Base-by-base conservation (phyloP, 2,888 invertebrate genomes). In the Noctua janthina region DNA sequence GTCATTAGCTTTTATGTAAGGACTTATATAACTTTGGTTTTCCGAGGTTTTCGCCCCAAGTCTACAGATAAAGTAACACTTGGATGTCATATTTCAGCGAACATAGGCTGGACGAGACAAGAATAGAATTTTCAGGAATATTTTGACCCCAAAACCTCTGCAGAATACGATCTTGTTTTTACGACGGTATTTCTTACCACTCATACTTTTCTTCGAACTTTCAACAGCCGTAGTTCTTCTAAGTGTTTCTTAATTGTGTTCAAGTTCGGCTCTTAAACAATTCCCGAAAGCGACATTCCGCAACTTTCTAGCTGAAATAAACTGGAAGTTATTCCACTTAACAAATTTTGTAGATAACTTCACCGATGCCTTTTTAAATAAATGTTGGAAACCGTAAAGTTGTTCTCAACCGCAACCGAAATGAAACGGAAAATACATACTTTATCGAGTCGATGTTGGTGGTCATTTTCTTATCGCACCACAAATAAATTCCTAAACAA, bases 261-360 rank as follows among this genome's bases (percentile, higher is more conserved):
- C 88, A 91, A 91, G 90, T 91, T 91, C 76, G 90, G 83, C 86
- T 89, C 86, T 90, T 86, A 90, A 89, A 89, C 89, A 91, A 91
- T 91, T 89, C 91, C 91, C 90, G 76, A 90, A 89, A 88, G 91
- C 85, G 91, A 92, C 91, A 92, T 91, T 92, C 91, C 86, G 79
- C 83, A 90, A 92, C 88, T 92, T 91, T 90, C 87, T 83, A 83
- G 89, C 87, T 84, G 85, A 89, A 90, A 91, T 89, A 90, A 90
- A 90, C 84, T 88, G 74, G 76, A 90, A 90, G 90, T 90, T 90
- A 89, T 88, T 89, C 89, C 90, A 90, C 90, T 92, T 91, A 86
- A 92, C 91, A 89, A 89, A 91, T 91, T 90, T 91, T 86, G 85
- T 81, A 88, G 87, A 88, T 91, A 90, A 90, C 90, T 92, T 90